These are phyloP conservation scores for Leuciscus waleckii DNA, from an alignment of 2,797 vertebrate species.

Conservation along the genomic window DNA sequence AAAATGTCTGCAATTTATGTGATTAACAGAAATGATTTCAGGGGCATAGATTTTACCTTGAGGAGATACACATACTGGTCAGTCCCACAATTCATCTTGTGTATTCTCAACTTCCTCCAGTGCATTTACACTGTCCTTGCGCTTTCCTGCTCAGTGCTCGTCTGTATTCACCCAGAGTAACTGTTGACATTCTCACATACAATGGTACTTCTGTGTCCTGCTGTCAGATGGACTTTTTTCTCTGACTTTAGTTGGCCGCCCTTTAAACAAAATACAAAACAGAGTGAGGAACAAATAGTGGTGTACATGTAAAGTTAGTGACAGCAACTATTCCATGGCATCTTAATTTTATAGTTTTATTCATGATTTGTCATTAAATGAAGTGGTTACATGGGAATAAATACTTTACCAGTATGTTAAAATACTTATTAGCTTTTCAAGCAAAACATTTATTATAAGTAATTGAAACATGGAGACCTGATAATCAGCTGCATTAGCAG, in stretches of 20 bases:
- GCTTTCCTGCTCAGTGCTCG: constrained; percentile 62
- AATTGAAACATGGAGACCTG: not conserved
- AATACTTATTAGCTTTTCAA: not conserved
- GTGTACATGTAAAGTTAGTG: constrained; percentile 22
- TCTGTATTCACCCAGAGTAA: constrained; percentile 64
- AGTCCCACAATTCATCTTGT: not conserved
- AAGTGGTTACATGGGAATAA: not conserved
- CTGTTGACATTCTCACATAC: constrained; percentile 72
- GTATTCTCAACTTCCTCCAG: not conserved
- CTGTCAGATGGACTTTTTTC: constrained; percentile 39
- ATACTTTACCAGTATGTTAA: not conserved
- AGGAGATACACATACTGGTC: not conserved
- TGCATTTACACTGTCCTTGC: constrained; percentile 31
- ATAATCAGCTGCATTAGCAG: not conserved
- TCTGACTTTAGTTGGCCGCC: constrained; percentile 45
- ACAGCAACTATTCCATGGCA: not conserved
- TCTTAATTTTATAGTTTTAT: constrained; percentile 14
- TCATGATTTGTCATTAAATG: constrained; percentile 32
- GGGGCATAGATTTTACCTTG: not conserved
- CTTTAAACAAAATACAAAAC: constrained; percentile 50
- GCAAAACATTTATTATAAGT: not conserved
- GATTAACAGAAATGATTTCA: not conserved
- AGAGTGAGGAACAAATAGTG: constrained; percentile 34
- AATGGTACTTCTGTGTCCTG: constrained; percentile 71
- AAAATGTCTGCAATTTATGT: not conserved